Percentiles rank a stretch among this genome's conserved stretches.
These are phyloP conservation scores for Nephrotoma appendiculata DNA, from an alignment of 2,888 invertebrate species.

Conservation along the genomic window DNA sequence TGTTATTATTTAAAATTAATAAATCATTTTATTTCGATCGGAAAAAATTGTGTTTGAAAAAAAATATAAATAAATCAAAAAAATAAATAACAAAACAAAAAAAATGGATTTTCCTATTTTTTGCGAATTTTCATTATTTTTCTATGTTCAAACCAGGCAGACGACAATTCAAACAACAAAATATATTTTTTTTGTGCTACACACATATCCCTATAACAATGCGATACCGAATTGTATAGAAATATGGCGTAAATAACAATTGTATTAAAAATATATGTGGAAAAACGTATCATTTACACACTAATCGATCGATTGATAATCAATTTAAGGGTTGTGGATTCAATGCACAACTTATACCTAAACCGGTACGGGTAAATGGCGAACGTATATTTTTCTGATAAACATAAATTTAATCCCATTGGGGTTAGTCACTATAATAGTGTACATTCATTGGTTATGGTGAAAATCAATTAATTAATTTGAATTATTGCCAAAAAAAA, in stretches of 20 bases:
- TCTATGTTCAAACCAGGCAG: neutral
- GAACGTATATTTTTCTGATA: neutral
- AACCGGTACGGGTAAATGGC: neutral
- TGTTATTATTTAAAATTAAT: neutral
- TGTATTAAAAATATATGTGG: neutral
- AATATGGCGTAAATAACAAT: slow-evolving; percentile 2
- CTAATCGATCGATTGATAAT: slow-evolving; percentile 4
- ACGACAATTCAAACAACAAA: neutral
- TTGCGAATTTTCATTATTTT: neutral
- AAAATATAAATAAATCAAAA: neutral
- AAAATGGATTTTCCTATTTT: neutral
- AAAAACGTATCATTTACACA: neutral
- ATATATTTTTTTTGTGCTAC: neutral
- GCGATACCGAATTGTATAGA: neutral
- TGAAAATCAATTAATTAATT: slow-evolving; percentile 3
- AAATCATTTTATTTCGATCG: neutral
- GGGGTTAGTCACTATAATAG: neutral
- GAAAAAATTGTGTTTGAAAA: neutral
- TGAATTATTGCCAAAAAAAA: neutral
- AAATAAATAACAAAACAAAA: neutral
- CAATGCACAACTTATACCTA: neutral
- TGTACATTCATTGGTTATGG: neutral
- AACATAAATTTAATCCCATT: neutral
- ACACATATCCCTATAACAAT: neutral
- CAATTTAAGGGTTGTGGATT: slow-evolving; percentile 1